Percentiles rank a stretch among this genome's conserved stretches.
Conservation (phyloP, 2,888 invertebrate species). For the Clepsis dumicolana region DNA sequence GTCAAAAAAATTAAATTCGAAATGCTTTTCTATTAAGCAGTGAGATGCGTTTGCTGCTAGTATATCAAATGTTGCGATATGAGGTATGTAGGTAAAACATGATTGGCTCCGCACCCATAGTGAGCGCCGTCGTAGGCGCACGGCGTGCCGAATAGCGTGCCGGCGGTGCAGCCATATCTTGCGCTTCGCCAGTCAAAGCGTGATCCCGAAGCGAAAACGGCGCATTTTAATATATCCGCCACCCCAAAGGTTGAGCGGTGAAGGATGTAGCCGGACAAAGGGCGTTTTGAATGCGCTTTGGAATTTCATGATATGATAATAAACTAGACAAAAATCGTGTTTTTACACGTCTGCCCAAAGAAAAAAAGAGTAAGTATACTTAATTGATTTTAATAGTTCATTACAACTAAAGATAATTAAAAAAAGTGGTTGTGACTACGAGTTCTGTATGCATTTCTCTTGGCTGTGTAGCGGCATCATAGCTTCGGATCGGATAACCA, state of each 20-base stretch:
- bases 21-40: too few species aligned
- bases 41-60: background rate
- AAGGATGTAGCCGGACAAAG: conserved; percentile 3
- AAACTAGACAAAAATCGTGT: background rate
- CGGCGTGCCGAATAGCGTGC: conserved; percentile 49
- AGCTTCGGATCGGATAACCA: too few species aligned
- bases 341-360: background rate
- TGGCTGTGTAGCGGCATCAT: too few species aligned
- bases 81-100: conserved; percentile 46
- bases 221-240: conserved; percentile 60
- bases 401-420: too few species aligned
- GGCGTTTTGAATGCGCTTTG: background rate
- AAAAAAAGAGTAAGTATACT: too few species aligned
- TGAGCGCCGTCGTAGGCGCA: conserved; percentile 53
- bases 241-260: conserved; percentile 16
- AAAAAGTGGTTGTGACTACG: too few species aligned
- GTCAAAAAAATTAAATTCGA: too few species aligned
- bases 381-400: too few species aligned
- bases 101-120: conserved; percentile 58
- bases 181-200: conserved; percentile 73
- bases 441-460: too few species aligned
- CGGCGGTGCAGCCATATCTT: conserved; percentile 66
- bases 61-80: background rate
- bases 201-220: conserved; percentile 49
- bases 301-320: conserved; percentile 2